These are phyloP conservation scores for Sylvicapra grimmia DNA, from an alignment of 2,113 vertebrate species.

Conservation along the genomic window DNA sequence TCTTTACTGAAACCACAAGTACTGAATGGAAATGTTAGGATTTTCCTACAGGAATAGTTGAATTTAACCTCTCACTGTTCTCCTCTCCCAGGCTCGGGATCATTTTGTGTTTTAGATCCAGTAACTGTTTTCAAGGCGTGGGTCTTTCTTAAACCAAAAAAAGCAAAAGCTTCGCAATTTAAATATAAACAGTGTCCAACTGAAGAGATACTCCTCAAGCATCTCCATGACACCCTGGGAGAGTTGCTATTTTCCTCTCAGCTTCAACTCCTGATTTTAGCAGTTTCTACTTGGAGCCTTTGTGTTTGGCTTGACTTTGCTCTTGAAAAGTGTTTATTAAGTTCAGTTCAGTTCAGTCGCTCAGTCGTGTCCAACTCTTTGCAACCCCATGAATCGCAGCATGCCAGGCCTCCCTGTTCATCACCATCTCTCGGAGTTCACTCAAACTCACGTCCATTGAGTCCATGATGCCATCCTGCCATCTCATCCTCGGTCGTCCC, in stretches of 20 bases:
- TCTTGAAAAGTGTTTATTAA: neutral
- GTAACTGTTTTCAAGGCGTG: neutral
- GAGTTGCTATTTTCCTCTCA: neutral
- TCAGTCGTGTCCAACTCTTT: too few relatives aligned
- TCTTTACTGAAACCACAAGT: neutral
- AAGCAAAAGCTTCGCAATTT: neutral
- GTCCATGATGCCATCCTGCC: too few relatives aligned
- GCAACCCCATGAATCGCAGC: too few relatives aligned
- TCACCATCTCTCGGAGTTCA: too few relatives aligned
- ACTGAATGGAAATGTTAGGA: neutral
- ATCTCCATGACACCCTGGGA: neutral
- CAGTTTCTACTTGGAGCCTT: neutral
- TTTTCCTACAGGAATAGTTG: neutral
- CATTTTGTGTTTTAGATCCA: neutral
- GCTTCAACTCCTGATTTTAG: neutral
- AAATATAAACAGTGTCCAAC: neutral
- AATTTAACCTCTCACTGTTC: neutral
- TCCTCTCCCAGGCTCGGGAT: neutral
- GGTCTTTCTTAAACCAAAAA: neutral
- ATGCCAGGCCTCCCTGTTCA: too few relatives aligned
- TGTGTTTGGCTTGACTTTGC: neutral
- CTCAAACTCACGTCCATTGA: too few relatives aligned
- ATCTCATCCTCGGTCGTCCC: too few relatives aligned
- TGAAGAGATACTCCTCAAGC: neutral
- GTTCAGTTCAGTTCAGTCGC: too few relatives aligned